Evolutionary conservation across 2,113 vertebrate species (phyloP), one percentile per base, ranked within the genome.

Genomic region (Corvus hawaiiensis): DNA sequence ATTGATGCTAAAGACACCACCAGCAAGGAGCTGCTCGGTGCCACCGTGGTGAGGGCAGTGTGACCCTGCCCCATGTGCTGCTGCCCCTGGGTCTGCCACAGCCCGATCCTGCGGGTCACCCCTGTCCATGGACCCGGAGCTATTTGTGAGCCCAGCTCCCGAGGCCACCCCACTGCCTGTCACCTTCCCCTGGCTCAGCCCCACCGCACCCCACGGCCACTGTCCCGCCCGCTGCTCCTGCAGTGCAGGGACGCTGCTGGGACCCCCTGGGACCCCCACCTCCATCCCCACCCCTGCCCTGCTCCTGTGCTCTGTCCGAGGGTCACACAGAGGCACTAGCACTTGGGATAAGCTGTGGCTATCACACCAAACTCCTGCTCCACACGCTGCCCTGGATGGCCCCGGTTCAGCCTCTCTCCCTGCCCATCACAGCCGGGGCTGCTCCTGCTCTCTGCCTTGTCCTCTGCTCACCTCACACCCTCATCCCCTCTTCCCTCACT

Each of bases 381-480:
- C 48, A 10, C 30, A 7, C 3, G 1, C 12, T 46, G 56, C 54
- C 30, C 33, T 6, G 39, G 48, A 28, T 3, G 16, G 28, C 26
- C 64, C 39, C 61, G 49, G 49, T 9, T 32, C 75, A 73, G 46
- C 10, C 46, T 37, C 49, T 66, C 18, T 23, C 17, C 22, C 8
- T 4, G 3, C 24, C 37, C 8, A 30, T 8, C 46, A 14, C n/a
- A 9, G 11, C 43, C 1, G 0, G 12, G 5, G 20, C 56, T 2
- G 4, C 44, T 79, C 51, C 74, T 46, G 51, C 74, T 48, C 52
- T 54, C n/a, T 46, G 23, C 39, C 13, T 16, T 68, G 44, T 56
- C 19, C 9, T 43, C 51, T 66, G 20, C 24, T 79, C 32, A 30
- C 30, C 56, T 63, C 55, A 33, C 6, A 12, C 46, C 51, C 33